Conservation (phyloP, 1,140 invertebrate genomes). For the Ectropis grisescens region DNA sequence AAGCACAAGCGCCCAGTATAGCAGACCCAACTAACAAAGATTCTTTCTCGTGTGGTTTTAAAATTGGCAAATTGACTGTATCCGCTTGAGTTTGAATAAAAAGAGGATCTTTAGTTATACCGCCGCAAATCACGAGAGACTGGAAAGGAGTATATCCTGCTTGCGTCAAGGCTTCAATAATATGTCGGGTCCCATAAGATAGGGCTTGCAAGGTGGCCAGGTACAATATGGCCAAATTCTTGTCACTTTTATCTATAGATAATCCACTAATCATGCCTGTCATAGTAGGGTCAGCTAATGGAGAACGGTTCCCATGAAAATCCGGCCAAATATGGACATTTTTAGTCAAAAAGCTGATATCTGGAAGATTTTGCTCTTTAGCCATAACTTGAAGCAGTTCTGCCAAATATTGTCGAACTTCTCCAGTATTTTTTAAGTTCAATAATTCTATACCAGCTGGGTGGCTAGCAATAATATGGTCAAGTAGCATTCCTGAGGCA, state of each 20-base stretch:
- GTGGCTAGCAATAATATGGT: conserved; percentile 88
- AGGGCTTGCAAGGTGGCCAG: conserved; percentile 90
- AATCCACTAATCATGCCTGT: conserved; percentile 89
- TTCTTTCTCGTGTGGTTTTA: conserved; percentile 81
- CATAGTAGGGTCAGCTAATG: conserved; percentile 87
- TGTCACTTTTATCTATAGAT: conserved; percentile 77
- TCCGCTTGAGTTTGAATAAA: conserved; percentile 91
- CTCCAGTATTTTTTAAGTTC: conserved; percentile 33
- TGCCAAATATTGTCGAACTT: conserved; percentile 70
- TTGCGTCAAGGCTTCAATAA: conserved; percentile 79
- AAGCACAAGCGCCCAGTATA: conserved; percentile 85
- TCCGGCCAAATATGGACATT: conserved; percentile 94
- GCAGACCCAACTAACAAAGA: conserved; percentile 90
- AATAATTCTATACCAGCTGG: conserved; percentile 70
- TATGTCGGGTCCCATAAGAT: conserved; percentile 93
- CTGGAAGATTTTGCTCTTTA: conserved; percentile 57
- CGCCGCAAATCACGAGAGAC: conserved; percentile 88
- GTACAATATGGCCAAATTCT: conserved; percentile 86
- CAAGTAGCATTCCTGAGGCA: conserved; percentile 89
- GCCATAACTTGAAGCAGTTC: conserved; percentile 73
- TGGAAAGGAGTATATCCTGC: conserved; percentile 77
- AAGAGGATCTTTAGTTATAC: conserved; percentile 86
- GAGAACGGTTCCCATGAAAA: conserved; percentile 96
- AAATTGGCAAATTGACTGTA: conserved; percentile 79
- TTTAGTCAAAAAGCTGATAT: conserved; percentile 77